Conservation (phyloP, 1,140 invertebrate genomes). For the Lerema accius region DNA sequence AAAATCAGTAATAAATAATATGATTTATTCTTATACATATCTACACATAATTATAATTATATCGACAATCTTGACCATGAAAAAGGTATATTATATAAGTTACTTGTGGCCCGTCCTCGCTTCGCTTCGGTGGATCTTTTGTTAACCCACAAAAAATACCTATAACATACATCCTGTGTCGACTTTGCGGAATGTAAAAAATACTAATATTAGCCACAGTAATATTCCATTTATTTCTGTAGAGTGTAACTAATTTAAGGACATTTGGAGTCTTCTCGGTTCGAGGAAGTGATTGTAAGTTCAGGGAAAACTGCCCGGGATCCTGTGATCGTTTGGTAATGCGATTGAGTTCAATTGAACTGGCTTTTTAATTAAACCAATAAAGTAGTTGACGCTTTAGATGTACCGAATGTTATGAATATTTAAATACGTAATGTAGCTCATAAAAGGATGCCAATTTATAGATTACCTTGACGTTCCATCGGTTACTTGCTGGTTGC, state of each 20-base stretch:
- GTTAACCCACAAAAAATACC: too few relatives aligned
- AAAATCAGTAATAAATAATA: too few relatives aligned
- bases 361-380: neutral
- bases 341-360: neutral
- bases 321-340: neutral
- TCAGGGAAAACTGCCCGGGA: slow-evolving; percentile 30
- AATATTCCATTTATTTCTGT: slow-evolving; percentile 11
- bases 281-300: slow-evolving; percentile 41
- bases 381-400: neutral
- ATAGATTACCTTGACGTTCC: neutral
- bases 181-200: slow-evolving; percentile 5
- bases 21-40: neutral
- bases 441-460: neutral
- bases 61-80: too few relatives aligned
- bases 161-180: too few relatives aligned
- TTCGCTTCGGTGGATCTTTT: too few relatives aligned
- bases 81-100: too few relatives aligned
- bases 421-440: neutral
- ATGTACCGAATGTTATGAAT: neutral
- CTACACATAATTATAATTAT: too few relatives aligned
- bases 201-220: slow-evolving; percentile 2
- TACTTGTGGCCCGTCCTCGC: too few relatives aligned
- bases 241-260: slow-evolving; percentile 17
- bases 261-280: slow-evolving; percentile 19
- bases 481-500: neutral